Conservation (phyloP, 2,888 invertebrate genomes). For the Plusia festucae region DNA sequence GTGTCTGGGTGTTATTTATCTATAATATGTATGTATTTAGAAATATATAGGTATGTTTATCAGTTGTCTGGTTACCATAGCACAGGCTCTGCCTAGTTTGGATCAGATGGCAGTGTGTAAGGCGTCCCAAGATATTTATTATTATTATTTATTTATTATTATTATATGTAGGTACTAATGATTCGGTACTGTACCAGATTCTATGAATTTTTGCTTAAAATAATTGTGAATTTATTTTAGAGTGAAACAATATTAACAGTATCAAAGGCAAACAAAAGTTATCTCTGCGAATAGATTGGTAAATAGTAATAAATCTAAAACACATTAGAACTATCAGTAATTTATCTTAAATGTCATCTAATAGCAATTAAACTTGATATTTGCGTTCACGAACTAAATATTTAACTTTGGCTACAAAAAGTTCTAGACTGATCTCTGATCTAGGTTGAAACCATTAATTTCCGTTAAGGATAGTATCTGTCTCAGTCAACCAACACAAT, state of each 20-base stretch:
- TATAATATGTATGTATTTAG: too few species aligned
- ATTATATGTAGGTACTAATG: too few species aligned
- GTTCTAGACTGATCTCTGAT: conserved; percentile 34
- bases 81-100: too few species aligned
- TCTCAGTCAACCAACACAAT: conserved; percentile 37
- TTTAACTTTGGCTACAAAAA: conserved; percentile 46
- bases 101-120: too few species aligned
- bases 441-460: conserved; percentile 50
- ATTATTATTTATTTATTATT: too few species aligned
- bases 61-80: too few species aligned
- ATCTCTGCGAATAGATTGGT: not conserved
- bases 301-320: not conserved
- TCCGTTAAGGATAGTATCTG: conserved; percentile 45
- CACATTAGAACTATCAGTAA: not conserved
- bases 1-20: too few species aligned
- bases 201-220: too few species aligned
- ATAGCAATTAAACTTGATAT: conserved; percentile 11
- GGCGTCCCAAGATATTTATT: too few species aligned
- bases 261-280: not conserved
- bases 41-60: too few species aligned
- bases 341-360: conserved; percentile 1
- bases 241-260: not conserved
- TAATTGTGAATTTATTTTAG: too few species aligned
- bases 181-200: too few species aligned
- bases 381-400: conserved; percentile 37